phyloP scores from a whole-genome alignment of 2,888 invertebrate species.

The Amblyjoppa fuscipennis region DNA sequence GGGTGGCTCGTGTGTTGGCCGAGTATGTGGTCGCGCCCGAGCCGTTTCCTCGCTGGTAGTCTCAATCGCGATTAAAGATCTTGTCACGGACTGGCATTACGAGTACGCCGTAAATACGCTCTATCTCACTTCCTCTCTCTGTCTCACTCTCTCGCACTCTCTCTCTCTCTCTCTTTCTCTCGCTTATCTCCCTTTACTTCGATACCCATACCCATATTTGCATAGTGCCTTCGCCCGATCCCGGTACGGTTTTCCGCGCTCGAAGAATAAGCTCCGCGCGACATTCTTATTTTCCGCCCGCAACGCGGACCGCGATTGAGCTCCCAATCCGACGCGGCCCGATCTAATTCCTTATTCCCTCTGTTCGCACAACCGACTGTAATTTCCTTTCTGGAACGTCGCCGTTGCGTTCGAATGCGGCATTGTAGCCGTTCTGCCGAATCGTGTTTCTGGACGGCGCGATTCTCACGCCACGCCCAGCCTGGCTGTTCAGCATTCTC shows the following conservation, averaged over 20 bases:
- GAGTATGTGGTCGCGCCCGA: constrained; percentile 58
- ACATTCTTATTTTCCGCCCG: not conserved
- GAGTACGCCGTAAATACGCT: constrained; percentile 72
- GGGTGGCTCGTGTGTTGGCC: constrained; percentile 78
- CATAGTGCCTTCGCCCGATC: constrained; percentile 34
- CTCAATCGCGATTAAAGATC: constrained; percentile 84
- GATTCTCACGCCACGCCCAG: constrained; percentile 39
- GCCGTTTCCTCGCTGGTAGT: constrained; percentile 67
- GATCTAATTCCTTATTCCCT: not conserved
- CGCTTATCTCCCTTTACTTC: constrained; percentile 74
- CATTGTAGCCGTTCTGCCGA: not conserved
- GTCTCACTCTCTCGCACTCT: constrained; percentile 61
- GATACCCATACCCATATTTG: constrained; percentile 63
- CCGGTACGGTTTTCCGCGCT: not conserved
- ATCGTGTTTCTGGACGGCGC: constrained; percentile 8
- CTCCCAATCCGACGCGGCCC: not conserved
- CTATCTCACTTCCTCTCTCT: constrained; percentile 71
- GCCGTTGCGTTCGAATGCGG: not conserved
- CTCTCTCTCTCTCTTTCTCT: constrained; percentile 72
- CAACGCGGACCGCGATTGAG: not conserved
- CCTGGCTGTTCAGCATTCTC: constrained; percentile 1
- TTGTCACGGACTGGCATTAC: constrained; percentile 82
- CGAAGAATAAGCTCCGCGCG: not conserved
- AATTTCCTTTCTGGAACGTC: not conserved
- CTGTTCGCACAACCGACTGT: not conserved